Evolutionary conservation across 2,797 vertebrate species (phyloP).

Genomic region (Poecile montanus): DNA sequence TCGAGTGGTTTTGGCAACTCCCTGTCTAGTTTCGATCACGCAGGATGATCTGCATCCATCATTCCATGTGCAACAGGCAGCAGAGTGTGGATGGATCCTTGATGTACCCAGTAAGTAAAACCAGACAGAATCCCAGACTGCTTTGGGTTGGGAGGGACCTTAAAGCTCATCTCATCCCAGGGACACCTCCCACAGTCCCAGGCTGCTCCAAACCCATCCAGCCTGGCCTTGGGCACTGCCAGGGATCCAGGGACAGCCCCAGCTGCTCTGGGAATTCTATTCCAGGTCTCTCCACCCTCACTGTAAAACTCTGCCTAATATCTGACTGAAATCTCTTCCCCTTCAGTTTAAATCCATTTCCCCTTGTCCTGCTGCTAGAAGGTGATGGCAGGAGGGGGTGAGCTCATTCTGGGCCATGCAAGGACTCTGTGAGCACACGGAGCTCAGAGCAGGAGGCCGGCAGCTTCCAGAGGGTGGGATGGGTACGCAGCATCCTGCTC

Average conservation of each 20-base stretch:
- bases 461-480: background rate
- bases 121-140: background rate
- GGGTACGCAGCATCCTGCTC: background rate
- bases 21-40: rapidly evolving
- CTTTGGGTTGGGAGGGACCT: background rate
- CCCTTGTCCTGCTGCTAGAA: background rate
- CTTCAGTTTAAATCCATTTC: background rate
- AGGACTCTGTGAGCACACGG: rapidly evolving
- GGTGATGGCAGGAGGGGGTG: background rate
- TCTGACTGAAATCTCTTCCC: background rate
- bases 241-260: background rate
- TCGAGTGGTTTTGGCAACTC: background rate
- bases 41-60: background rate
- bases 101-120: background rate
- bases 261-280: background rate
- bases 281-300: background rate
- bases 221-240: background rate
- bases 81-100: rapidly evolving
- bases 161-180: rapidly evolving
- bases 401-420: rapidly evolving
- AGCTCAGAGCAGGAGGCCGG: background rate
- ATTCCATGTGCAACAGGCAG: rapidly evolving
- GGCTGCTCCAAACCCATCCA: background rate
- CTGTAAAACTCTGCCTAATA: background rate
- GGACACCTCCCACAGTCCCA: rapidly evolving